Evolutionary conservation across 2,888 invertebrate genomes (phyloP), one percentile per base, ranked within the genome.

Genomic region (Drosophila colorata): DNA sequence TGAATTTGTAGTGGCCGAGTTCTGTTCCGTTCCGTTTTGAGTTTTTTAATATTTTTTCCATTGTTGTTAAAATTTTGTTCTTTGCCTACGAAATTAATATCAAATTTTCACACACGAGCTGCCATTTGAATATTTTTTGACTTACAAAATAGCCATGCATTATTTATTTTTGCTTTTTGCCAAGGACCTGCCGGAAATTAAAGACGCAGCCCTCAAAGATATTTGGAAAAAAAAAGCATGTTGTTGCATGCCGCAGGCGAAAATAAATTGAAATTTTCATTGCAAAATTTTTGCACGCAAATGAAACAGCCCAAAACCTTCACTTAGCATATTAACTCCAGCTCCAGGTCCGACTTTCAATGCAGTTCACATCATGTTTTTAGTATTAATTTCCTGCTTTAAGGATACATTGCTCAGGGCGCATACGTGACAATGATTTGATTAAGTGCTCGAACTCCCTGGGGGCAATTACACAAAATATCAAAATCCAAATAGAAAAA

Each of bases 401-500:
- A 71, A 65, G 51, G 60, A 78, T 73, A 76, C 64, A 56, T 48
- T 31, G 70, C 81, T 53, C 48, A 25, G 23, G 46, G 83, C 68
- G 44, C 56, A 74, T 74, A 87, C 85, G 89, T 85, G 89, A 88
- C 87, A 85, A 84, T 85, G 85, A 88, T 85, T 89, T 69, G 87
- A 85, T 88, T 87, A 85, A 77, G 56, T 59, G 48, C 40, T 49
- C 38, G 31, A 33, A 23, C 11, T 13, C 51, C 47, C 20, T 2
- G 11, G 8, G 44, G 56, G 33, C 43, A 31, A n/a, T 14, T 28
- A 35, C 25, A 33, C 9, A 46, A 41, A 68, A 66, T 23, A 59
- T 13, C 13, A 28, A 28, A 28, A 28, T 28, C 11, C 11, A 33
- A 33, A 33, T 13, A 33, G 8, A 28, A 9, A 37, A 31, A 46